Evolutionary conservation across 2,888 invertebrate genomes (phyloP).

Genomic region (Deladenus siricidicola): DNA sequence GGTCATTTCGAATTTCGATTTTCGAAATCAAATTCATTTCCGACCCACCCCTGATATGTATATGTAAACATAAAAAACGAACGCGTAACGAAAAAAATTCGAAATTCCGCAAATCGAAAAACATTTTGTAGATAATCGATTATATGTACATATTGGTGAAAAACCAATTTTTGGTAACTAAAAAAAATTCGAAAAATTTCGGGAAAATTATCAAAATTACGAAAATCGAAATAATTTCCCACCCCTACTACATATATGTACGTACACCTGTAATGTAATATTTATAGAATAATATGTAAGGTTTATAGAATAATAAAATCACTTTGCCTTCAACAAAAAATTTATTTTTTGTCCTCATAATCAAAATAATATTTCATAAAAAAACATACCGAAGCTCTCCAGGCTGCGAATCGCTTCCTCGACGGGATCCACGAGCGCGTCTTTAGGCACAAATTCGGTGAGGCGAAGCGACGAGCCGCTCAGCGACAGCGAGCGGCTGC

Average conservation of each 20-base stretch:
- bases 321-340: neutral
- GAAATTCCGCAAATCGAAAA: no score
- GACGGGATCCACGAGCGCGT: constrained; percentile 25
- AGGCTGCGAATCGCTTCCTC: constrained; percentile 32
- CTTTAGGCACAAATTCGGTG: constrained; percentile 6
- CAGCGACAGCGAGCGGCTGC: constrained; percentile 8
- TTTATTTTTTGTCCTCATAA: neutral
- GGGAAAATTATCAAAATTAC: neutral
- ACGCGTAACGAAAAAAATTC: no score
- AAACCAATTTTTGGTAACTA: no score
- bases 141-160: no score
- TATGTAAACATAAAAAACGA: no score
- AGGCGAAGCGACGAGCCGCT: constrained; percentile 5
- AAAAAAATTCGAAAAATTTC: neutral
- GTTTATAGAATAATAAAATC: no score
- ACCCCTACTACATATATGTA: neutral
- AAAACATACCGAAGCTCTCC: constrained; percentile 27
- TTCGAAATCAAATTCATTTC: no score
- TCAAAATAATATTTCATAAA: neutral
- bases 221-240: neutral
- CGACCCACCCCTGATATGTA: no score
- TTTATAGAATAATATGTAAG: no score
- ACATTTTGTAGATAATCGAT: no score
- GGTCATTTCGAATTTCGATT: no score
- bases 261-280: neutral